Conservation (phyloP, 1,140 invertebrate genomes). For the Atopsyche davidsoni region DNA sequence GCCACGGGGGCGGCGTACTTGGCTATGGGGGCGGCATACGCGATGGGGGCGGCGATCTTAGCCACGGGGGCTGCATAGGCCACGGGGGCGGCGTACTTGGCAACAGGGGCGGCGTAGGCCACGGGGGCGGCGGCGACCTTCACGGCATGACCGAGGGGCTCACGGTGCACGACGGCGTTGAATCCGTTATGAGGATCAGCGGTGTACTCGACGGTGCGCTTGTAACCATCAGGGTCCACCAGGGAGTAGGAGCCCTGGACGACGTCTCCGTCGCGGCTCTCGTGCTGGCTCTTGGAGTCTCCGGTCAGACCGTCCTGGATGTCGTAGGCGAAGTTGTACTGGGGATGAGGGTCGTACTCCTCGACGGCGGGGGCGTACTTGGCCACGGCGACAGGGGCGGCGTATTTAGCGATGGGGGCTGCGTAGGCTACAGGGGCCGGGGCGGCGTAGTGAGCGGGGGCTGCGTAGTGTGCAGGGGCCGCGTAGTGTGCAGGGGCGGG, state of each 20-base stretch:
- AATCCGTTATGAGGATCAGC: conserved; percentile 51
- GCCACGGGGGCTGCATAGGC: conserved; percentile 28
- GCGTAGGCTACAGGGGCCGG: conserved; percentile 49
- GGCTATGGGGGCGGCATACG: conserved; percentile 20
- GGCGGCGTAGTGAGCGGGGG: conserved; percentile 52
- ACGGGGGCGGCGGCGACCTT: conserved; percentile 37
- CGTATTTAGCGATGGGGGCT: conserved; percentile 27
- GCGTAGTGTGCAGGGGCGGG: conserved; percentile 45
- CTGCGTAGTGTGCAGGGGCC: conserved; percentile 50
- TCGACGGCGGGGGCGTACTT: conserved; percentile 32
- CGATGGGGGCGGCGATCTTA: conserved; percentile 1
- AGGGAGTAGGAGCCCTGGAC: conserved; percentile 55
- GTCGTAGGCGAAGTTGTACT: conserved; percentile 53
- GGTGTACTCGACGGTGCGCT: conserved; percentile 55
- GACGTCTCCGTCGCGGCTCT: conserved; percentile 52
- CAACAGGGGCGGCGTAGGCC: conserved; percentile 19
- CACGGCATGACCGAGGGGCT: conserved; percentile 41
- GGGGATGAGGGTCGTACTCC: conserved; percentile 51
- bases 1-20: conserved; percentile 20
- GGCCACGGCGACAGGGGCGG: conserved; percentile 29
- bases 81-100: conserved; percentile 29
- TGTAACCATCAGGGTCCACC: conserved; percentile 55
- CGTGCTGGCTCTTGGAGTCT: conserved; percentile 51
- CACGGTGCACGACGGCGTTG: conserved; percentile 51
- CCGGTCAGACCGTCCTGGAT: conserved; percentile 55